These are phyloP conservation scores for Nymphalis io DNA, from an alignment of 1,140 invertebrate species.

Conservation along the genomic window DNA sequence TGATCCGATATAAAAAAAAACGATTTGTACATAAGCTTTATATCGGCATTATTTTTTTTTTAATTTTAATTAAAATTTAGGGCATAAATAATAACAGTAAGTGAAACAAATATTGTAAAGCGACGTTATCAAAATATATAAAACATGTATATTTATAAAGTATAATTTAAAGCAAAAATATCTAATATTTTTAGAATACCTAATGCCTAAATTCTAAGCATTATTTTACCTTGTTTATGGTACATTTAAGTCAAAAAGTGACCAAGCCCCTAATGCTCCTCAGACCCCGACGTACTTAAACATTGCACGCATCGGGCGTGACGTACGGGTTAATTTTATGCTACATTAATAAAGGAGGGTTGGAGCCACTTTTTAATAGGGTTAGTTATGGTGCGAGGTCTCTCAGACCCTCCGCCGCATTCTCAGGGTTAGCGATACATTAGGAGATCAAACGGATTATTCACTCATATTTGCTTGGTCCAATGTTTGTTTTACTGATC, in stretches of 20 bases:
- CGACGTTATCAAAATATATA: too few relatives aligned
- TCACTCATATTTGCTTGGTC: constrained; percentile 28
- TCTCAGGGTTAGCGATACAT: constrained; percentile 66
- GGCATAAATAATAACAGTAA: neutral
- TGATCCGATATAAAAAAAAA: too few relatives aligned
- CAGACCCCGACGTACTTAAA: constrained; percentile 55
- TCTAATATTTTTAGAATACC: neutral
- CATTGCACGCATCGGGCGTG: constrained; percentile 58
- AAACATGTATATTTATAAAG: too few relatives aligned
- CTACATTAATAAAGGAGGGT: constrained; percentile 75
- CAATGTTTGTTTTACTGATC: constrained; percentile 15
- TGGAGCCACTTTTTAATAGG: constrained; percentile 72
- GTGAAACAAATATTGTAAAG: neutral
- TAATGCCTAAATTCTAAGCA: constrained; percentile 16
- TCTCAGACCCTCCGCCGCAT: constrained; percentile 49
- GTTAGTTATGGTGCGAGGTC: constrained; percentile 71
- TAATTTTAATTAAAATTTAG: too few relatives aligned
- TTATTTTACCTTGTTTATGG: constrained; percentile 39
- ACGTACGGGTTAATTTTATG: constrained; percentile 77
- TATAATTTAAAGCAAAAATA: too few relatives aligned
- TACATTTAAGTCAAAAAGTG: constrained; percentile 39
- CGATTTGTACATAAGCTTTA: too few relatives aligned
- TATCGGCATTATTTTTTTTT: too few relatives aligned
- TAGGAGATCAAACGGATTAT: constrained; percentile 50
- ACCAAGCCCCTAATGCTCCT: constrained; percentile 47